Evolutionary conservation across 2,113 vertebrate genomes (phyloP).

Genomic region (Cyanoramphus novaezelandiae): DNA sequence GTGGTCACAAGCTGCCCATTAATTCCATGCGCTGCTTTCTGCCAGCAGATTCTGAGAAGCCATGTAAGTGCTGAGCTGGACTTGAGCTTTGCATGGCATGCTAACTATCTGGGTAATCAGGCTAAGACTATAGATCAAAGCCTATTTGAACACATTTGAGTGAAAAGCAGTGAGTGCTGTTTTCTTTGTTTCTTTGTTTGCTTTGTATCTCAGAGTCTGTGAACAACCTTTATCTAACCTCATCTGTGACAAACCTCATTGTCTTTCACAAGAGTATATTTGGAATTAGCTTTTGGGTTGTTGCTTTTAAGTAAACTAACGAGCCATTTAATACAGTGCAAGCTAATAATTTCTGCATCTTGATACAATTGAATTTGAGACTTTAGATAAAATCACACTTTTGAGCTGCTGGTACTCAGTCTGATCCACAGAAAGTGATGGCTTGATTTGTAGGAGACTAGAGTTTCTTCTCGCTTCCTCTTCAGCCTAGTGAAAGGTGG

Average conservation of each 20-base stretch:
- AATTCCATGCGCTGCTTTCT: not conserved
- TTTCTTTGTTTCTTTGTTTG: not conserved
- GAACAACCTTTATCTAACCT: constrained; percentile 14
- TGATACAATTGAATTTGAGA: not conserved
- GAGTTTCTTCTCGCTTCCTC: not conserved
- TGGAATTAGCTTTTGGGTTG: constrained; percentile 10
- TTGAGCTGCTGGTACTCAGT: not conserved
- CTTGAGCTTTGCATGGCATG: not conserved
- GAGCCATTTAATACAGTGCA: not conserved
- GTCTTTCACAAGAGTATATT: constrained; percentile 3
- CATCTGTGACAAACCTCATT: not conserved
- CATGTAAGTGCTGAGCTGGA: not conserved
- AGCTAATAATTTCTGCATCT: not conserved
- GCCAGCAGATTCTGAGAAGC: not conserved
- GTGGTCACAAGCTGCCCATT: not conserved
- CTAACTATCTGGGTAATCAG: not conserved
- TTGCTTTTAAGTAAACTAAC: not conserved
- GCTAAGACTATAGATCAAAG: not conserved
- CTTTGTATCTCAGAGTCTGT: not conserved
- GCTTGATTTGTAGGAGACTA: not conserved
- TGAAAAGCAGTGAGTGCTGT: not conserved
- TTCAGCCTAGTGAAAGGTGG: not conserved
- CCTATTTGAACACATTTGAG: not conserved
- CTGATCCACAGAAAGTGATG: not conserved
- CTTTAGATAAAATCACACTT: not conserved